Base-by-base conservation (phyloP, 2,797 vertebrate genomes). In the Pagetopsis macropterus region DNA sequence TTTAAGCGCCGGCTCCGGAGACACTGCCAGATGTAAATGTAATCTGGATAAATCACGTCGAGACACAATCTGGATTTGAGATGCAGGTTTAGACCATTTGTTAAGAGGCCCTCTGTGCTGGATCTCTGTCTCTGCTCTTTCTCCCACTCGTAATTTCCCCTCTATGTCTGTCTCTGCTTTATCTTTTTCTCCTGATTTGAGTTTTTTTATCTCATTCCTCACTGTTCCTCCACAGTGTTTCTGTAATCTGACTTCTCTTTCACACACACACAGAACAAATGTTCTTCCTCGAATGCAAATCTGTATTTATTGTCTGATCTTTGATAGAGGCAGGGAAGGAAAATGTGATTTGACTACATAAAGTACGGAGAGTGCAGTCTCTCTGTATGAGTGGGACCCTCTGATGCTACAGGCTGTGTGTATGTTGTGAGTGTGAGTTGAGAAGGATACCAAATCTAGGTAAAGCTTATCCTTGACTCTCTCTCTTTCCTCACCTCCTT, bases 11-110 rank as follows among this genome's bases (percentile, higher is more conserved):
- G 50, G 60, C 72, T 43, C 55, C n/a, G 48, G 70, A 75, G 60
- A 78, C 59, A 33, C 48, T 57, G 62, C 75, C 85, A 85, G 79
- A 66, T 83, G 74, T 74, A 65, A 81, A 83, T 81, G 56, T 67
- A 76, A 82, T 78, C 76, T 72, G 52, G 63, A 72, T 84, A 68
- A 82, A 81, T 85, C 63, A 62, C 1, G 2, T 72, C 23, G 3
- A 66, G 70, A 70, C 78, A 52, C 56, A 65, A 57, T 72, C 43
- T 72, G 65, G 52, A 79, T 76, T 66, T 70, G 62, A 57, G 66
- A 75, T 46, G 23, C 58, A 67, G 65, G 58, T 75, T 59, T 19
- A 19, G 44, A 57, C 43, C 31, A 51, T 80, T 74, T 68, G 52
- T 77, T 60, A 68, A 70, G 79, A 67, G 55, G 61, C 60, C 67